Evolutionary conservation across 1,140 invertebrate genomes (phyloP).

Genomic region (Scaptomyza graminum): DNA sequence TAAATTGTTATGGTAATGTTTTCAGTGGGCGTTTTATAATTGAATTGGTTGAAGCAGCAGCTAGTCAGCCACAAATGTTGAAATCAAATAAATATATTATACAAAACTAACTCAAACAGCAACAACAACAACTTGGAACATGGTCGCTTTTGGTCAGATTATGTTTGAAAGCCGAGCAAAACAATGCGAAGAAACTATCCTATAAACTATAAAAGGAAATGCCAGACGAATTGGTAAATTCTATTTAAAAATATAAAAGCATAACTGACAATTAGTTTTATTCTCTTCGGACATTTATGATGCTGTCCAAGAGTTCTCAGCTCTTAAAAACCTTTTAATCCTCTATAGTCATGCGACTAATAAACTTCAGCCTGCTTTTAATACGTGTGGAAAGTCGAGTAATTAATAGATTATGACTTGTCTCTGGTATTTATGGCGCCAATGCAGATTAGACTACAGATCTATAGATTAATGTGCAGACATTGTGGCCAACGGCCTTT

Average conservation of each 20-base stretch:
- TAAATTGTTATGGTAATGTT: slow-evolving; percentile 76
- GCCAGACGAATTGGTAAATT: slow-evolving; percentile 42
- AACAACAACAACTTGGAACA: slow-evolving; percentile 4
- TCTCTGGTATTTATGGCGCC: slow-evolving; percentile 72
- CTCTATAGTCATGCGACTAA: slow-evolving; percentile 40
- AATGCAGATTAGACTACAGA: slow-evolving; percentile 67
- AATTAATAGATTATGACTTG: slow-evolving; percentile 80
- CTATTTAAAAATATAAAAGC: slow-evolving; percentile 22
- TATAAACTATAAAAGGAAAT: slow-evolving; percentile 39
- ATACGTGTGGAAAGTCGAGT: slow-evolving; percentile 76
- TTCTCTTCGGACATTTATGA: slow-evolving; percentile 16
- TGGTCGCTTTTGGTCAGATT: slow-evolving; percentile 34
- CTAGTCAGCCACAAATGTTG: slow-evolving; percentile 46
- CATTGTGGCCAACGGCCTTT: slow-evolving; percentile 50
- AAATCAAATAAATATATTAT: slow-evolving; percentile 60
- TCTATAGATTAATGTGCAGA: slow-evolving; percentile 66
- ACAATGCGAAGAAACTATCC: slow-evolving; percentile 23
- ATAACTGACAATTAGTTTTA: slow-evolving; percentile 29
- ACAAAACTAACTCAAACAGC: slow-evolving; percentile 17
- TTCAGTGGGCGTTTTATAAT: slow-evolving; percentile 74
- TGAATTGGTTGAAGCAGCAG: slow-evolving; percentile 59
- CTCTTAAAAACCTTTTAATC: slow-evolving; percentile 18
- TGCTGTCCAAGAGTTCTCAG: slow-evolving; percentile 12
- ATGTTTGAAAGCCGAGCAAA: slow-evolving; percentile 17
- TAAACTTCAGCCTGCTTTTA: slow-evolving; percentile 57